Evolutionary conservation across 2,888 invertebrate genomes (phyloP).

Genomic region (Hirtodrosophila histrioides): DNA sequence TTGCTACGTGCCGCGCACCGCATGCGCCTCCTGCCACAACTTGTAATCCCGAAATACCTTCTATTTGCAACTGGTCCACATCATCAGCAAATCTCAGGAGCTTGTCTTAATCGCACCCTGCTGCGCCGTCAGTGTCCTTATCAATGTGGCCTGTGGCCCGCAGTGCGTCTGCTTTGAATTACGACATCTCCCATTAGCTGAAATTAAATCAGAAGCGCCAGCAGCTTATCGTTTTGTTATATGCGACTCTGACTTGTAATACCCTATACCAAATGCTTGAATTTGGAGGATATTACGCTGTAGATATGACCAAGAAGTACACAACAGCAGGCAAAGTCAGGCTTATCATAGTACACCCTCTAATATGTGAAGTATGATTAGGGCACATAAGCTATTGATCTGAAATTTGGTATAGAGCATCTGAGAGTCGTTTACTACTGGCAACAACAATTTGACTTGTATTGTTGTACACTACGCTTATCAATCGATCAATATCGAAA

Average conservation of each 20-base stretch:
- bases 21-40: slow-evolving; percentile 48
- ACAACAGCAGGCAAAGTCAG: too few species aligned
- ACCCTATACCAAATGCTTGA: not conserved
- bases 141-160: slow-evolving; percentile 29
- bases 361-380: too few species aligned
- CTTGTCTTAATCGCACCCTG: not conserved
- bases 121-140: slow-evolving; percentile 18
- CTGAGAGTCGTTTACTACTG: not conserved
- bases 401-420: slow-evolving; percentile 1
- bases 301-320: too few species aligned
- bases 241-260: slow-evolving; percentile 13
- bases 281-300: not conserved
- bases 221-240: slow-evolving; percentile 20
- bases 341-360: too few species aligned
- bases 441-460: not conserved
- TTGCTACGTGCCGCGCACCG: slow-evolving; percentile 62
- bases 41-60: not conserved
- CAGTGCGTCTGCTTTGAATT: slow-evolving; percentile 21
- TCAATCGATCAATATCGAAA: slow-evolving; percentile 13
- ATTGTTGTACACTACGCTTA: not conserved
- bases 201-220: slow-evolving; percentile 1
- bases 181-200: slow-evolving; percentile 21
- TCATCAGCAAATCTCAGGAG: too few species aligned
- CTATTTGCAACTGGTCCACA: not conserved
- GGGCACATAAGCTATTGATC: too few species aligned